These are phyloP conservation scores for Neoaliturus tenellus DNA, from an alignment of 2,888 invertebrate genomes.

Conservation along the genomic window DNA sequence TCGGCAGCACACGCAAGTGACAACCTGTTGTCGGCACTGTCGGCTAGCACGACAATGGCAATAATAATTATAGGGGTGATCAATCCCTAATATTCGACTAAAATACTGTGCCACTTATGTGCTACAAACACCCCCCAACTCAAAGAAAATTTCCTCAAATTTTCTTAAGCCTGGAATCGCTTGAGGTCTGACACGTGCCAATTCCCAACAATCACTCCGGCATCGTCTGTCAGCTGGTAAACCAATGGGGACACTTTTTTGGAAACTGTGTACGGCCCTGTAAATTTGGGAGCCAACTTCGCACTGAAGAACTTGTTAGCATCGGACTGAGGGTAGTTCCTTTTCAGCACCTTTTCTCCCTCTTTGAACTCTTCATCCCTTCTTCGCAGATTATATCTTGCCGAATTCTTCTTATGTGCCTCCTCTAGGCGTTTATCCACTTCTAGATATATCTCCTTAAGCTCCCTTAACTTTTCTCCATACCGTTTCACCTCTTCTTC, in stretches of 20 bases:
- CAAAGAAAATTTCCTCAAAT: constrained; percentile 38
- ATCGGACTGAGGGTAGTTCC: constrained; percentile 55
- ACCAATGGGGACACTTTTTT: constrained; percentile 58
- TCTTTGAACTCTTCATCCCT: constrained; percentile 32
- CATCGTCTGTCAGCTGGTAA: constrained; percentile 58
- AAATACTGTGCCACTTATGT: too few relatives aligned
- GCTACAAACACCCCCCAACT: constrained; percentile 17
- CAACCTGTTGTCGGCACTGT: too few relatives aligned
- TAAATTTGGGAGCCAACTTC: constrained; percentile 61
- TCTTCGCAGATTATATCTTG: constrained; percentile 55
- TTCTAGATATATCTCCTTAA: not conserved
- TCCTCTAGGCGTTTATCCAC: not conserved
- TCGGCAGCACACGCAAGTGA: too few relatives aligned
- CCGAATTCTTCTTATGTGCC: too few relatives aligned
- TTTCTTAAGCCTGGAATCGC: not conserved
- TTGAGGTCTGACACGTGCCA: constrained; percentile 61
- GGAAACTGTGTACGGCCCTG: constrained; percentile 59
- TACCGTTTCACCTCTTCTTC: not conserved
- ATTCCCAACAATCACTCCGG: constrained; percentile 34
- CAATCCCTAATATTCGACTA: too few relatives aligned
- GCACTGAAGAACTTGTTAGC: constrained; percentile 56
- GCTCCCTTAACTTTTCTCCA: not conserved
- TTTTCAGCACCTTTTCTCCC: not conserved
- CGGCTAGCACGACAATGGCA: too few relatives aligned
- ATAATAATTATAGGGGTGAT: too few relatives aligned